A percentile compares a stretch with the other conserved stretches of the same genome.
Conservation (phyloP, 2,797 vertebrate genomes). For the Spondyliosoma cantharus region DNA sequence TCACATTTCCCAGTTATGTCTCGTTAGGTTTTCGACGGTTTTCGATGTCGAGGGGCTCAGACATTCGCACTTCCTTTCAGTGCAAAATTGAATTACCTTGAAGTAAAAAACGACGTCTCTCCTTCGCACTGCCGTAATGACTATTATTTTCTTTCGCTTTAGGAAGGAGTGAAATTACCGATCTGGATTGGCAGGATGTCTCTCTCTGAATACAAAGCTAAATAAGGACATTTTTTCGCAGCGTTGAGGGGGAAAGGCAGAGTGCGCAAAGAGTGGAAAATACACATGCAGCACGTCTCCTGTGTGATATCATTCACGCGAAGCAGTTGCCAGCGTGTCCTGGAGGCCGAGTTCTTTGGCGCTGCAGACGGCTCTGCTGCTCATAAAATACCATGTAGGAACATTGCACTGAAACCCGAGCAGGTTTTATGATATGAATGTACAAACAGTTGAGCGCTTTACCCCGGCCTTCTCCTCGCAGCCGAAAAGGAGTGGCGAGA, state of each 20-base stretch:
- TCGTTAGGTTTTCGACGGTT: too few species aligned
- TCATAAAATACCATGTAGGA: constrained; percentile 20
- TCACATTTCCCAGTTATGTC: neutral
- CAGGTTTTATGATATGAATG: constrained; percentile 2
- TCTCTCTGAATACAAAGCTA: constrained; percentile 12
- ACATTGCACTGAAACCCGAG: constrained; percentile 15
- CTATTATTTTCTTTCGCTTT: constrained; percentile 18
- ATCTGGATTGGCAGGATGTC: neutral
- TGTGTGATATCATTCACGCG: constrained; percentile 9
- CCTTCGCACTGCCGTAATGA: neutral
- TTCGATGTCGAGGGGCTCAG: neutral
- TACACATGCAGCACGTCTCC: neutral
- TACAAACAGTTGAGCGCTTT: constrained; percentile 21
- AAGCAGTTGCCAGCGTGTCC: neutral
- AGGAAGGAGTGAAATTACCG: constrained; percentile 18
- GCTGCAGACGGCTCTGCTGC: neutral
- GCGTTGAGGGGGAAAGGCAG: neutral
- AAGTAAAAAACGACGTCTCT: constrained; percentile 6
- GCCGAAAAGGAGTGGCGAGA: constrained; percentile 19
- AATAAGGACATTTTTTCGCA: constrained; percentile 11
- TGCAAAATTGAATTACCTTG: constrained; percentile 17
- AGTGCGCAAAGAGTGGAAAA: constrained; percentile 1
- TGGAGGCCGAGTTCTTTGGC: constrained; percentile 5
- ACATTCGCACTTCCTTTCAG: neutral
- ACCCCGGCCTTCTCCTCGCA: neutral